Conservation (phyloP, 1,140 invertebrate genomes). For the Thaumetopoea pityocampa region DNA sequence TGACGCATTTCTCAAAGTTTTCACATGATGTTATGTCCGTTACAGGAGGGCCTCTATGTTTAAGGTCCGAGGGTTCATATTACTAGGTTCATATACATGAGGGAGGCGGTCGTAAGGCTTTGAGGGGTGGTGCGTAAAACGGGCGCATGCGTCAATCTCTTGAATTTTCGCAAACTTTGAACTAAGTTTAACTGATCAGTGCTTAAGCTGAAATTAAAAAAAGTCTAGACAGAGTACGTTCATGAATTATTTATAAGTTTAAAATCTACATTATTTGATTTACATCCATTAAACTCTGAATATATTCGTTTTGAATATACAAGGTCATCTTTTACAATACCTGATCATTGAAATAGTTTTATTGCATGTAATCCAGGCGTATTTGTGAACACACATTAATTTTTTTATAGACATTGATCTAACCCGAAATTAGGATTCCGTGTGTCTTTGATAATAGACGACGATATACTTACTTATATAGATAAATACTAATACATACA, state of each 20-base stretch:
- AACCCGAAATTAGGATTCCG: too few species aligned
- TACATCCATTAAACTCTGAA: too few species aligned
- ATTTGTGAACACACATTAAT: too few species aligned
- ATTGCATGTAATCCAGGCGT: too few species aligned
- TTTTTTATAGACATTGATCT: too few species aligned
- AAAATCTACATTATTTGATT: background rate
- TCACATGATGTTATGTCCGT: slow-evolving; percentile 37
- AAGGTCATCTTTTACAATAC: too few species aligned
- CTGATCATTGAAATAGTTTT: too few species aligned
- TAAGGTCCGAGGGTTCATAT: slow-evolving; percentile 55
- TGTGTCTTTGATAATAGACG: too few species aligned
- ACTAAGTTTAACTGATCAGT: slow-evolving; percentile 35
- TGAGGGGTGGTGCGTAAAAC: slow-evolving; percentile 67
- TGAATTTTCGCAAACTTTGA: slow-evolving; percentile 53
- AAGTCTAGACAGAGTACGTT: slow-evolving; percentile 7
- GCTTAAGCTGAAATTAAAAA: slow-evolving; percentile 13
- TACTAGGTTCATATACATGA: slow-evolving; percentile 44
- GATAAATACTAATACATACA: too few species aligned
- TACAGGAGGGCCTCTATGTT: slow-evolving; percentile 43
- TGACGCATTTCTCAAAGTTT: slow-evolving; percentile 52
- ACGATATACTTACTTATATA: too few species aligned
- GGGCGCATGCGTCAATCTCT: slow-evolving; percentile 66
- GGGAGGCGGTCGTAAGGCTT: slow-evolving; percentile 69
- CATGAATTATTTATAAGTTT: slow-evolving; percentile 4
- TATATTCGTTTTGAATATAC: too few species aligned